Conservation (phyloP, 2,888 invertebrate species). For the Latheticus oryzae region DNA sequence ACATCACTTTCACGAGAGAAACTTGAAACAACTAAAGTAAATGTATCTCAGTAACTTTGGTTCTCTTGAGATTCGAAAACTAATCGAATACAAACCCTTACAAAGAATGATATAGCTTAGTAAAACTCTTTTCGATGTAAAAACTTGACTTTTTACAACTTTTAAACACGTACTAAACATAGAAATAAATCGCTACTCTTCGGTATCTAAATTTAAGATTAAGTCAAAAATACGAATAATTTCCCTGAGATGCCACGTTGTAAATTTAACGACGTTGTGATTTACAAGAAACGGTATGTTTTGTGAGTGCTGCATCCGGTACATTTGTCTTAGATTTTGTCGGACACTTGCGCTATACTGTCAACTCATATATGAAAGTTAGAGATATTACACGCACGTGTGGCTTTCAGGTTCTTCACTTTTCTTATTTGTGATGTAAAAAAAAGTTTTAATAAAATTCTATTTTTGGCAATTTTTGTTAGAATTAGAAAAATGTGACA, state of each 20-base stretch:
- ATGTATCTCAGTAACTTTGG: constrained; percentile 29
- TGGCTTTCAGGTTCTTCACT: constrained; percentile 34
- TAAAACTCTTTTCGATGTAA: constrained; percentile 27
- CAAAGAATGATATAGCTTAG: constrained; percentile 33
- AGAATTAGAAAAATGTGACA: constrained; percentile 22
- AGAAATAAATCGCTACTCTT: too few relatives aligned
- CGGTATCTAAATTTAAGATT: too few relatives aligned
- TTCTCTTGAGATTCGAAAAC: constrained; percentile 21
- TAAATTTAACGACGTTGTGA: constrained; percentile 33
- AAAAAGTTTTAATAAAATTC: constrained; percentile 38
- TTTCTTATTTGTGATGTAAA: constrained; percentile 9
- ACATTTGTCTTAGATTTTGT: constrained; percentile 39
- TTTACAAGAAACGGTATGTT: constrained; percentile 36
- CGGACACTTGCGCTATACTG: constrained; percentile 33
- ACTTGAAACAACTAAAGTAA: constrained; percentile 36
- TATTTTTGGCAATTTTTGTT: constrained; percentile 11
- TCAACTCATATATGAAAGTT: constrained; percentile 39
- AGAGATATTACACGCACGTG: constrained; percentile 40
- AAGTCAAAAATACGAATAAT: too few relatives aligned
- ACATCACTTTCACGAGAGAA: constrained; percentile 31
- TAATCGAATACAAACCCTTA: constrained; percentile 38
- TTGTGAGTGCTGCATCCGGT: constrained; percentile 38
- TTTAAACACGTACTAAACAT: too few relatives aligned
- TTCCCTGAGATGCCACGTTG: constrained; percentile 12
- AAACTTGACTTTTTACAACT: constrained; percentile 20